A percentile compares a stretch with the other conserved stretches of the same genome.
phyloP scores from a whole-genome alignment of 2,888 invertebrate species.

The Dryococelus australis region DNA sequence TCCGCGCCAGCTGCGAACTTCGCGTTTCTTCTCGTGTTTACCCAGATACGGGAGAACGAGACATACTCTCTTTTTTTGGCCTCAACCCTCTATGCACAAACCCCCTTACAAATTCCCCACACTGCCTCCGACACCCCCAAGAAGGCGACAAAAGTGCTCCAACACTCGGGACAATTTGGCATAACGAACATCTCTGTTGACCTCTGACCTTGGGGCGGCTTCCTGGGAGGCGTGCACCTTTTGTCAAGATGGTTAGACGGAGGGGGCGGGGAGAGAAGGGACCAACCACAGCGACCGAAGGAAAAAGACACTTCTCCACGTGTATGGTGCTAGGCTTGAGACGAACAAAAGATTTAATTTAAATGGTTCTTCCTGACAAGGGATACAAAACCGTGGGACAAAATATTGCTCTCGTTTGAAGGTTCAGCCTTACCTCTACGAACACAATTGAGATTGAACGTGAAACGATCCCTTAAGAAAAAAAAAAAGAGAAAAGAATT shows the following conservation, averaged over 20 bases:
- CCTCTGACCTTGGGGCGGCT: conserved; percentile 3
- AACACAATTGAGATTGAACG: background rate
- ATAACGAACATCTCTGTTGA: conserved; percentile 16
- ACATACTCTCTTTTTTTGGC: background rate
- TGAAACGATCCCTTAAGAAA: background rate
- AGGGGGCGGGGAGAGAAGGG: background rate
- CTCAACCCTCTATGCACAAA: background rate
- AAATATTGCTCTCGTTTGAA: background rate
- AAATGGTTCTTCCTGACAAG: conserved; percentile 1
- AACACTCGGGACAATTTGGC: background rate
- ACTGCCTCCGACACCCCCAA: background rate
- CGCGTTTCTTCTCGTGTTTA: background rate
- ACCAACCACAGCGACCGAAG: background rate
- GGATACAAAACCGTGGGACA: background rate
- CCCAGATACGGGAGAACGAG: background rate
- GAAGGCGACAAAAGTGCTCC: background rate
- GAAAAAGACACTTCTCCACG: background rate
- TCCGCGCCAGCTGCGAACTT: background rate
- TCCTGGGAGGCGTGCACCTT: conserved; percentile 12
- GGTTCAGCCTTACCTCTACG: background rate
- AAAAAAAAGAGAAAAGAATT: background rate
- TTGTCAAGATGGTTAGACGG: background rate
- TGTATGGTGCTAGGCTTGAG: background rate
- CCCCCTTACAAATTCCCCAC: background rate
- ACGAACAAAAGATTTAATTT: background rate